Conservation (phyloP, 2,888 invertebrate genomes). For the Lithosia quadra region DNA sequence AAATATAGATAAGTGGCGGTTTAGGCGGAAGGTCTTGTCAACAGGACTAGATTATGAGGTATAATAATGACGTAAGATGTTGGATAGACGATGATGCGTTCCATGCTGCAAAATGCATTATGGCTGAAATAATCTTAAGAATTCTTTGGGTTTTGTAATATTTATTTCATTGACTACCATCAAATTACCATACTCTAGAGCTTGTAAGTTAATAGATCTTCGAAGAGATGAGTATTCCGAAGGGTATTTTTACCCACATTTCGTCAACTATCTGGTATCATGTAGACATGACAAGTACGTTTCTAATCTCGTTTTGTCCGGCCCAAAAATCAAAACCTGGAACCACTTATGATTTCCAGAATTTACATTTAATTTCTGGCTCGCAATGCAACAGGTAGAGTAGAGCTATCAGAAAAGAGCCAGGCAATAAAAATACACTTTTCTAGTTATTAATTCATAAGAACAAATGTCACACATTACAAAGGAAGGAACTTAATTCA, state of each 20-base stretch:
- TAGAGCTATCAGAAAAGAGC: too few species aligned
- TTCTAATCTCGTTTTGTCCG: too few species aligned
- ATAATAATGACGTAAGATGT: slow-evolving; percentile 23
- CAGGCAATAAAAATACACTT: too few species aligned
- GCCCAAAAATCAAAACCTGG: too few species aligned
- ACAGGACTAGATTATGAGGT: slow-evolving; percentile 42
- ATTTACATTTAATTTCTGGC: too few species aligned
- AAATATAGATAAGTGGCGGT: slow-evolving; percentile 51
- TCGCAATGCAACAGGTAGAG: too few species aligned
- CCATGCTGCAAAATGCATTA: neutral
- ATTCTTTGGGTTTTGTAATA: neutral
- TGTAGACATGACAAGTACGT: too few species aligned
- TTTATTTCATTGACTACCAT: neutral
- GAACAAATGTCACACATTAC: slow-evolving; percentile 3
- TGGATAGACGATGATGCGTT: neutral
- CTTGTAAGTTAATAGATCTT: neutral
- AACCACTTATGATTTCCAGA: too few species aligned
- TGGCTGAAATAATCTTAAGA: neutral
- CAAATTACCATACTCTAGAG: neutral
- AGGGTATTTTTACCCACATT: neutral
- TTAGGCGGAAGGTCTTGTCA: slow-evolving; percentile 29
- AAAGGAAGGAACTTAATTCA: slow-evolving; percentile 7
- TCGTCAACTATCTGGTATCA: neutral
- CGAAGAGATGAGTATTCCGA: neutral
- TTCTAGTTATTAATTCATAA: neutral